Conservation (phyloP, 2,797 vertebrate species). For the Tenualosa thibaudeaui region DNA sequence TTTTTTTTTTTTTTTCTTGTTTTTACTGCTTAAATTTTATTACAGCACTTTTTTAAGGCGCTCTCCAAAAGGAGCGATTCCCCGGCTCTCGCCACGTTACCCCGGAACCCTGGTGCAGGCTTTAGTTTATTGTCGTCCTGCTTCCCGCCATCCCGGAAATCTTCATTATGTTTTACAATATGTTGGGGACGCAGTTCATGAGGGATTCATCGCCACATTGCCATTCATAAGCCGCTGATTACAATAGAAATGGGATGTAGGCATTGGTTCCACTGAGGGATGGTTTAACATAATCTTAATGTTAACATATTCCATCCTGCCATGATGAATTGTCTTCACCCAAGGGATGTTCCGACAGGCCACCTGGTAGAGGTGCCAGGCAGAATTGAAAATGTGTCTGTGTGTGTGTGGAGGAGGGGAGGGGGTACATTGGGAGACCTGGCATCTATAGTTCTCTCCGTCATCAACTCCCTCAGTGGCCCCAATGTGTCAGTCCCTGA, state of each 20-base stretch:
- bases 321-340: conserved; percentile 58
- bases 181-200: conserved; percentile 46
- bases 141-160: conserved; percentile 11
- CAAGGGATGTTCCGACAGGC: conserved; percentile 47
- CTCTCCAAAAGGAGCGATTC: conserved; percentile 8
- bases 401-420: background rate
- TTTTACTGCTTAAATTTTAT: conserved; percentile 30
- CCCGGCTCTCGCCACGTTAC: background rate
- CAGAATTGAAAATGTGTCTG: conserved; percentile 56
- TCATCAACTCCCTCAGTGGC: conserved; percentile 38
- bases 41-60: conserved; percentile 6
- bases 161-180: conserved; percentile 37
- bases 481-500: conserved; percentile 43
- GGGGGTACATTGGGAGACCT: conserved; percentile 29
- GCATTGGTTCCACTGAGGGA: conserved; percentile 48
- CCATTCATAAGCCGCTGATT: conserved; percentile 62
- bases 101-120: background rate
- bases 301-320: conserved; percentile 63
- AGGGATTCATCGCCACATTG: conserved; percentile 55
- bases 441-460: conserved; percentile 57
- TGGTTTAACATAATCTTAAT: conserved; percentile 62
- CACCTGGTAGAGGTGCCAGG: conserved; percentile 58
- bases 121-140: conserved; percentile 33
- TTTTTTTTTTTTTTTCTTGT: conserved; percentile 23
- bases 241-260: conserved; percentile 51